phyloP scores from a whole-genome alignment of 2,113 vertebrate species.

The Myrmecophaga tridactyla region DNA sequence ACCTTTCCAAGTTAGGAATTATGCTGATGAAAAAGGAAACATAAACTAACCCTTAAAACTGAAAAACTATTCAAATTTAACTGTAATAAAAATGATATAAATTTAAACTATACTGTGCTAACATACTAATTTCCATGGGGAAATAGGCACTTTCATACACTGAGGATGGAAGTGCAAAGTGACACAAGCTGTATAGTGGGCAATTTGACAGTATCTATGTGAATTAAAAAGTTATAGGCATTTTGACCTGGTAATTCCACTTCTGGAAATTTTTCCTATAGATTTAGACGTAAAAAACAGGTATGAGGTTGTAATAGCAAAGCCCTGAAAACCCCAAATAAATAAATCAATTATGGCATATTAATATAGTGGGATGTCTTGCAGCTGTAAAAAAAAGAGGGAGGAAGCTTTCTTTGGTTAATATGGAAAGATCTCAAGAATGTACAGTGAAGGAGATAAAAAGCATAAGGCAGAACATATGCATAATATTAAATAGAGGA shows the following conservation, averaged over 20 bases:
- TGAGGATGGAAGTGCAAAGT: no score
- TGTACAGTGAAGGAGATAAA: neutral
- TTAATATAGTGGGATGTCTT: neutral
- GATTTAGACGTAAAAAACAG: neutral
- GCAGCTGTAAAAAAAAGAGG: neutral
- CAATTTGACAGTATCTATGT: neutral
- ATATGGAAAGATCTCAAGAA: neutral
- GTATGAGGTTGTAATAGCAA: neutral
- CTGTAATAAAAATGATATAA: neutral
- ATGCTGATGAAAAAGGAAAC: neutral
- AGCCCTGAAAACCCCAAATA: neutral
- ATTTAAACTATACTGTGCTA: neutral
- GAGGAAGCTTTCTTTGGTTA: neutral
- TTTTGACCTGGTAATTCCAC: neutral
- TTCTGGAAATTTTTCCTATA: neutral
- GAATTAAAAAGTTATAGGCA: neutral
- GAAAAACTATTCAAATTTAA: neutral
- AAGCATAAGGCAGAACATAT: neutral
- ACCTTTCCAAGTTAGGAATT: neutral
- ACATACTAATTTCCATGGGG: neutral
- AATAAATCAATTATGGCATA: neutral
- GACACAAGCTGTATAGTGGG: neutral
- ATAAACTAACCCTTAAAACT: neutral
- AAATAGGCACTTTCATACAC: no score
- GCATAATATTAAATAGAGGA: neutral